These are phyloP conservation scores for Lottia scabra DNA, from an alignment of 2,888 invertebrate species.

Conservation along the genomic window DNA sequence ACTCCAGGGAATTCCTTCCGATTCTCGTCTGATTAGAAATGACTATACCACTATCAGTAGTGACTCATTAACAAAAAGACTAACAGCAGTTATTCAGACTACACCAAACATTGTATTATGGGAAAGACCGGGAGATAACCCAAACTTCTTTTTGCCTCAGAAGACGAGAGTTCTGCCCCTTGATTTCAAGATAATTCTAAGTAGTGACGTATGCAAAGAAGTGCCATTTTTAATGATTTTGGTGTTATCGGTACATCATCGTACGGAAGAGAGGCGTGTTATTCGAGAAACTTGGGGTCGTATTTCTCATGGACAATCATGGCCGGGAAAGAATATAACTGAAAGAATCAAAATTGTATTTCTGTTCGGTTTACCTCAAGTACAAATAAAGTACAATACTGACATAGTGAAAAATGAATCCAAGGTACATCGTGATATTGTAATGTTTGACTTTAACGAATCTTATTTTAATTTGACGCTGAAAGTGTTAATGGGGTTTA, in stretches of 20 bases:
- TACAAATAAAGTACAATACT: background rate
- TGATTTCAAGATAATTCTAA: slow-evolving; percentile 9
- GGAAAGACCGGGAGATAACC: background rate
- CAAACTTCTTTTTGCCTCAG: background rate
- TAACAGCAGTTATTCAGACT: background rate
- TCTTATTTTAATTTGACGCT: slow-evolving; percentile 61
- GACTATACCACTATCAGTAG: too few relatives aligned
- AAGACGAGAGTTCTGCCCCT: slow-evolving; percentile 3
- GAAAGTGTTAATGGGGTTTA: slow-evolving; percentile 59
- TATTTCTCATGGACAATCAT: background rate
- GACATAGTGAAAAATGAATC: slow-evolving; percentile 12
- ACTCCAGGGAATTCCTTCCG: too few relatives aligned
- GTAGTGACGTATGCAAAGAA: background rate
- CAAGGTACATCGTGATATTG: slow-evolving; percentile 19
- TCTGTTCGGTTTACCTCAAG: slow-evolving; percentile 28
- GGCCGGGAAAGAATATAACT: slow-evolving; percentile 9
- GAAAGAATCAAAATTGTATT: slow-evolving; percentile 11
- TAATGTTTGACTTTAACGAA: slow-evolving; percentile 49
- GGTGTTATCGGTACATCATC: slow-evolving; percentile 28
- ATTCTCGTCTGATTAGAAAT: too few relatives aligned
- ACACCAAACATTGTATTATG: background rate
- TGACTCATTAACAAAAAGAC: background rate
- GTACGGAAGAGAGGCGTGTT: slow-evolving; percentile 22
- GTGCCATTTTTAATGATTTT: slow-evolving; percentile 21
- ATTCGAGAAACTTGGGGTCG: slow-evolving; percentile 34